phyloP scores from a whole-genome alignment of 2,888 invertebrate genomes.

The Venustoraphidia nigricollis region DNA sequence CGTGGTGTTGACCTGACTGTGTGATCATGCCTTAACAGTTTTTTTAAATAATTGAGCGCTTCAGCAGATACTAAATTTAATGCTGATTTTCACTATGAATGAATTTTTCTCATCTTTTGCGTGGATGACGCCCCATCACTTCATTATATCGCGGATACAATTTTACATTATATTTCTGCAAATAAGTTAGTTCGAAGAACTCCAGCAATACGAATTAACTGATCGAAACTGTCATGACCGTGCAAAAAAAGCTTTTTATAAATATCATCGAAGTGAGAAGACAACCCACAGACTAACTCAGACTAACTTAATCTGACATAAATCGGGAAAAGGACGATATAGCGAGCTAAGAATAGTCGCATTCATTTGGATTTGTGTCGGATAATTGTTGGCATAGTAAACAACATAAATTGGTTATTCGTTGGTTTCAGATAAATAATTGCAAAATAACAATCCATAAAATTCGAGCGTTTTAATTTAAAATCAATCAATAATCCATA shows the following conservation, averaged over 20 bases:
- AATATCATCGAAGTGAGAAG: slow-evolving; percentile 61
- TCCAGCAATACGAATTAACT: slow-evolving; percentile 24
- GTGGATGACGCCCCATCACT: not conserved
- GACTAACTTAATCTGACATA: too few relatives aligned
- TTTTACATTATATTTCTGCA: slow-evolving; percentile 1
- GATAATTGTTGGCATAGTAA: too few relatives aligned
- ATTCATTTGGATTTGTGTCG: too few relatives aligned
- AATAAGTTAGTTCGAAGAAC: slow-evolving; percentile 8
- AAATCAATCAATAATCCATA: too few relatives aligned
- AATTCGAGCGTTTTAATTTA: too few relatives aligned
- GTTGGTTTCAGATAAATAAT: too few relatives aligned
- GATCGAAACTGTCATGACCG: slow-evolving; percentile 26
- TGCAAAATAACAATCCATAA: too few relatives aligned
- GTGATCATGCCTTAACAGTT: slow-evolving; percentile 91
- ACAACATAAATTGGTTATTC: too few relatives aligned
- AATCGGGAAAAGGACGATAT: too few relatives aligned
- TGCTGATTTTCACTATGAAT: slow-evolving; percentile 4
- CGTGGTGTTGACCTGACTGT: slow-evolving; percentile 83
- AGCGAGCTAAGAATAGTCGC: too few relatives aligned
- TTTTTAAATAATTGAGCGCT: slow-evolving; percentile 90
- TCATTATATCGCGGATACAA: not conserved
- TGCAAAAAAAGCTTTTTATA: slow-evolving; percentile 55
- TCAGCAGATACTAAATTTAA: slow-evolving; percentile 46
- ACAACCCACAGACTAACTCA: slow-evolving; percentile 55
- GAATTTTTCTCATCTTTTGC: slow-evolving; percentile 4